These are phyloP conservation scores for Scyliorhinus canicula DNA, from an alignment of 2,797 vertebrate species.

Conservation along the genomic window DNA sequence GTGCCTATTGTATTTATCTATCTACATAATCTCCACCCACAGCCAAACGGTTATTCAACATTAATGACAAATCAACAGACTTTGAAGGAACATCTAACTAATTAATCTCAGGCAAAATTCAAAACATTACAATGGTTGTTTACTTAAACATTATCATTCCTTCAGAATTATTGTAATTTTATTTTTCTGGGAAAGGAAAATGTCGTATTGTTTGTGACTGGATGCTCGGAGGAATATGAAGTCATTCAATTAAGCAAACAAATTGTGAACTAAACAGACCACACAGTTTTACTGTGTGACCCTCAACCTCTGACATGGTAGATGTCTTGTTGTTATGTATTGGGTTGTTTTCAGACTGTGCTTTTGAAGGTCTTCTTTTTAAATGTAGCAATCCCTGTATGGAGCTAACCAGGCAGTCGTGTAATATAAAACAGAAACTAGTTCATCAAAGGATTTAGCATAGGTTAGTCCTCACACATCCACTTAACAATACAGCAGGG, in stretches of 20 bases:
- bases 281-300: background rate
- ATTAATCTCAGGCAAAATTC: background rate
- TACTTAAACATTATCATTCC: constrained; percentile 29
- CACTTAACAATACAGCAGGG: background rate
- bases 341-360: background rate
- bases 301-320: background rate
- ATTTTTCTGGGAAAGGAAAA: constrained; percentile 14
- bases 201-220: constrained; percentile 14
- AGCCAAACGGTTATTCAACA: constrained; percentile 1
- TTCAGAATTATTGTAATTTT: background rate
- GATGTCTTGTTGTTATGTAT: background rate
- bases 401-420: background rate
- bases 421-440: background rate
- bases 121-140: background rate
- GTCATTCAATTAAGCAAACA: constrained; percentile 22
- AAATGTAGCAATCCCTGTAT: background rate
- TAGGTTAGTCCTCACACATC: background rate
- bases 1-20: background rate
- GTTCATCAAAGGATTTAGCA: background rate
- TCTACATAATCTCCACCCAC: background rate
- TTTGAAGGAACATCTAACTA: constrained; percentile 14
- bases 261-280: constrained; percentile 15
- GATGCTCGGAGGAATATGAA: constrained; percentile 4
- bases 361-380: background rate
- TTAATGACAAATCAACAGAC: background rate